phyloP scores from a whole-genome alignment of 1,140 invertebrate species.

The Vanessa atalanta region DNA sequence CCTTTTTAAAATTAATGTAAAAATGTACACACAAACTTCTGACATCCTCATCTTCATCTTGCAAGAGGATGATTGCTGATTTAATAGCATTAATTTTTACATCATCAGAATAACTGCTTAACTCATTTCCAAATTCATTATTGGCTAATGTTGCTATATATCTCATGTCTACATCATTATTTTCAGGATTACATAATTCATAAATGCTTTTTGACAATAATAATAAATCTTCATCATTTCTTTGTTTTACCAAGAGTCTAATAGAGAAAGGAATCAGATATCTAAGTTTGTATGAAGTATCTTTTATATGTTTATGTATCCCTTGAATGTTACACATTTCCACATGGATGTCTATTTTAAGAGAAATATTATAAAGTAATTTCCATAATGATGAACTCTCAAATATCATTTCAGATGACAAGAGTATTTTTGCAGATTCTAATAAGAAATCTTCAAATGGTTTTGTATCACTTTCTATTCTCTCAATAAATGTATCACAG shows the following conservation, averaged over 20 bases:
- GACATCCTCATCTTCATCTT: constrained; percentile 77
- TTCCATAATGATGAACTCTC: constrained; percentile 55
- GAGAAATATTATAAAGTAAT: constrained; percentile 60
- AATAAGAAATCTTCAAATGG: constrained; percentile 40
- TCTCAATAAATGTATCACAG: constrained; percentile 48
- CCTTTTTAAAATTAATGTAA: constrained; percentile 48
- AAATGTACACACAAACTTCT: constrained; percentile 60
- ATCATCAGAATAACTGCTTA: constrained; percentile 48
- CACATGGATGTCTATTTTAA: constrained; percentile 38
- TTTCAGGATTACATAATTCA: constrained; percentile 56
- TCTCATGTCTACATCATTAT: constrained; percentile 66
- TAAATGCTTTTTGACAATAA: constrained; percentile 53
- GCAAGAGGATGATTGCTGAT: constrained; percentile 63
- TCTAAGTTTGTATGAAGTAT: constrained; percentile 56
- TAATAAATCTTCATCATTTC: constrained; percentile 41
- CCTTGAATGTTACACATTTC: constrained; percentile 29
- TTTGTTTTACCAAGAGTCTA: constrained; percentile 39
- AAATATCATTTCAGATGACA: constrained; percentile 39
- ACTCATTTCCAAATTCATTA: constrained; percentile 61
- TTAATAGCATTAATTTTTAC: constrained; percentile 64
- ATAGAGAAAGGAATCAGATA: constrained; percentile 66
- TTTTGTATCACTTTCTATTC: constrained; percentile 40
- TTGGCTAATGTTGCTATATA: constrained; percentile 61
- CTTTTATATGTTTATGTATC: constrained; percentile 38
- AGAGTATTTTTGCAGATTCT: constrained; percentile 46